A percentile compares a stretch with the other conserved stretches of the same genome.
Evolutionary conservation across 2,797 vertebrate genomes (phyloP).

Genomic region (Myotis vivesi): DNA sequence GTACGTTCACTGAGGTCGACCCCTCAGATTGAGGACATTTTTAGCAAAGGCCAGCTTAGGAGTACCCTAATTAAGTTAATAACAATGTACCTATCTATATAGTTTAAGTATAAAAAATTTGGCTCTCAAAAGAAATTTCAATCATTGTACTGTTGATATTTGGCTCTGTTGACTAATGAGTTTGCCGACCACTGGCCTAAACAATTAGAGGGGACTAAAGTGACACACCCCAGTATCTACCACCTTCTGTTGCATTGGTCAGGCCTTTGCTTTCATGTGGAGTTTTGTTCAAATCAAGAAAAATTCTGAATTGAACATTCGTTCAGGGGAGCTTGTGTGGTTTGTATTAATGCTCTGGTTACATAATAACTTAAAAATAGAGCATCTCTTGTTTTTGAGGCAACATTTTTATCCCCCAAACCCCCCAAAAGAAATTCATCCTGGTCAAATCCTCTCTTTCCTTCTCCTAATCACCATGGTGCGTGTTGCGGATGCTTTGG

Average conservation of each 20-base stretch:
- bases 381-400: background rate
- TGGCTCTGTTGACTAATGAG: no score
- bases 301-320: background rate
- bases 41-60: no score
- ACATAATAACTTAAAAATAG: background rate
- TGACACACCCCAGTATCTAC: background rate
- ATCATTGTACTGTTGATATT: no score
- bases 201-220: no score
- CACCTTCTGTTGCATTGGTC: background rate
- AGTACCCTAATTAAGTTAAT: no score
- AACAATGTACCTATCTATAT: no score
- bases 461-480: background rate
- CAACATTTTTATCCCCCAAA: background rate
- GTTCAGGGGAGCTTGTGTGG: background rate
- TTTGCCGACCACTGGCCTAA: no score
- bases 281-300: background rate
- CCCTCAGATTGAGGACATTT: no score
- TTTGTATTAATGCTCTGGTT: background rate
- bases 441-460: background rate
- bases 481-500: background rate
- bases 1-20: no score
- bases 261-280: rapidly evolving
- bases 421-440: background rate
- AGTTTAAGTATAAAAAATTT: no score
- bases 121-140: no score